These are phyloP conservation scores for Erithacus rubecula DNA, from an alignment of 2,797 vertebrate genomes.

Conservation along the genomic window DNA sequence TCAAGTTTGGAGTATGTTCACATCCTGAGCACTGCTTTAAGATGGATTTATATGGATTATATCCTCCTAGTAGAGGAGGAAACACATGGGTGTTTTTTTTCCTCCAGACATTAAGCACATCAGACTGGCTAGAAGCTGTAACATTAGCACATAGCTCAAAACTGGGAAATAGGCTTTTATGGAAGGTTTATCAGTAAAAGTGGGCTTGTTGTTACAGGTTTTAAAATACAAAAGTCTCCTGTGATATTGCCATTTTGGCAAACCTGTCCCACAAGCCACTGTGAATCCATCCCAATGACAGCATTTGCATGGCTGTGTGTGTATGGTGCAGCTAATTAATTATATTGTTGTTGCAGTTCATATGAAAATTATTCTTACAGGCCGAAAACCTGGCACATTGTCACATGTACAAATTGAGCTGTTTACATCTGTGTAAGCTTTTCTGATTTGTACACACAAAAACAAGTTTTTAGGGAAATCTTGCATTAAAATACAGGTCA, in stretches of 20 bases:
- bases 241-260: neutral
- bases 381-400: neutral
- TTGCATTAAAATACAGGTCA: neutral
- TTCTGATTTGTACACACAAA: neutral
- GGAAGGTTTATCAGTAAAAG: neutral
- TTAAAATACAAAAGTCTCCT: neutral
- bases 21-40: neutral
- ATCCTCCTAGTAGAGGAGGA: neutral
- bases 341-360: neutral
- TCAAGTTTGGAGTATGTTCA: neutral
- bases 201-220: neutral
- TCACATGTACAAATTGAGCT: neutral
- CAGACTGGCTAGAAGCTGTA: neutral
- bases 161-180: neutral
- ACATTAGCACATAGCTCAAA: neutral
- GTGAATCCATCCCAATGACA: neutral
- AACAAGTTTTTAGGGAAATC: neutral
- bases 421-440: neutral
- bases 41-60: neutral
- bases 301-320: neutral
- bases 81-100: neutral
- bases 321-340: neutral
- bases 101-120: neutral
- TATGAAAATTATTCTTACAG: neutral
- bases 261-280: neutral